Conservation (phyloP, 1,140 invertebrate species). For the Lepidotrigona ventralis region DNA sequence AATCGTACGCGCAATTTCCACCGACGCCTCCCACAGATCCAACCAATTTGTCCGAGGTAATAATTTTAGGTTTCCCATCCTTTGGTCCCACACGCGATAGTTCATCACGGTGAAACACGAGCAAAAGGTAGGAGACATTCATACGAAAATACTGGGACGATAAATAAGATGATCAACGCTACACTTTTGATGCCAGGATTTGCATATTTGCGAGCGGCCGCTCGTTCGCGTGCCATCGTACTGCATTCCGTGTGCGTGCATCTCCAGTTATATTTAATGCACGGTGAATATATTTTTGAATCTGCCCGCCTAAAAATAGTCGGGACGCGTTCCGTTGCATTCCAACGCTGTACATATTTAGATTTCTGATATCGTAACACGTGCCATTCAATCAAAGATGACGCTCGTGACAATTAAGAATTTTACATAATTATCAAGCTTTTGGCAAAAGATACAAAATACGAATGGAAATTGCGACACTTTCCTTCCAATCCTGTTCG, state of each 20-base stretch:
- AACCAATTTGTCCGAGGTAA: slow-evolving; percentile 7
- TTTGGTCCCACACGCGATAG: no score
- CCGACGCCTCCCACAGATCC: background rate
- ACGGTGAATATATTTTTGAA: slow-evolving; percentile 63
- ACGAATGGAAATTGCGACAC: background rate
- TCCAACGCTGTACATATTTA: slow-evolving; percentile 61
- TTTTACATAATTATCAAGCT: slow-evolving; percentile 1
- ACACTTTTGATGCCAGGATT: slow-evolving; percentile 36
- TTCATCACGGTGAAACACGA: background rate
- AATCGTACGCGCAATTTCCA: background rate
- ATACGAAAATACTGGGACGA: slow-evolving; percentile 9
- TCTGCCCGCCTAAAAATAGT: slow-evolving; percentile 61
- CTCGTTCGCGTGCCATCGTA: slow-evolving; percentile 46
- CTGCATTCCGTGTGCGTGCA: slow-evolving; percentile 55
- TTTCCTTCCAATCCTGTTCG: background rate
- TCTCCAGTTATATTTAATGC: slow-evolving; percentile 63
- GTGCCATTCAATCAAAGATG: background rate
- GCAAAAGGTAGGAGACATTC: background rate
- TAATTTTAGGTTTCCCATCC: slow-evolving; percentile 13
- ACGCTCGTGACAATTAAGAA: background rate
- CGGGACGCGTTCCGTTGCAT: slow-evolving; percentile 61
- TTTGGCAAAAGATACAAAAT: no score
- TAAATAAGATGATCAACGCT: slow-evolving; percentile 16
- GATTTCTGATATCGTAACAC: slow-evolving; percentile 50
- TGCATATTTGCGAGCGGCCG: slow-evolving; percentile 35